Conservation (phyloP, 2,113 vertebrate genomes). For the Parotia lawesii region DNA sequence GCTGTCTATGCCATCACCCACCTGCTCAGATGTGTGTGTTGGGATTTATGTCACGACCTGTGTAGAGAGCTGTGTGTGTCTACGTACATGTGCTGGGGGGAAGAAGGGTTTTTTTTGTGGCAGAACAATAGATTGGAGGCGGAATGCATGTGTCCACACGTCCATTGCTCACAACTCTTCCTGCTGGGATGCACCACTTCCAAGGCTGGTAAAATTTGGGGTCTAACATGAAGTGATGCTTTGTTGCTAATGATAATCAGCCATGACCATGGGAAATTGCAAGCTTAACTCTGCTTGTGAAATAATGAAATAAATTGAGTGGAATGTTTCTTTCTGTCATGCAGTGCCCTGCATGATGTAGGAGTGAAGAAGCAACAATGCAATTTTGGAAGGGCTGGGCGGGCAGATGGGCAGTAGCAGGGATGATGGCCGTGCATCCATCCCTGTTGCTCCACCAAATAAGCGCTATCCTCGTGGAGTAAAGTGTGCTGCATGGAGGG, state of each 20-base stretch:
- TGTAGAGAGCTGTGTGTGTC: neutral
- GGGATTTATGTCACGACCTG: neutral
- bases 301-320: conserved; percentile 16
- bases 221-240: neutral
- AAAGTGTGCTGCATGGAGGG: neutral
- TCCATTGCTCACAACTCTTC: neutral
- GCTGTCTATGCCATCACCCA: neutral
- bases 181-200: neutral
- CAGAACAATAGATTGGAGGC: neutral
- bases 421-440: neutral
- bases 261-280: neutral
- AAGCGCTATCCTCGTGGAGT: fast-evolving
- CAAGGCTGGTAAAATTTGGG: neutral
- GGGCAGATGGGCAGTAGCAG: neutral
- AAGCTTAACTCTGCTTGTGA: neutral
- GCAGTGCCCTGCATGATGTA: neutral
- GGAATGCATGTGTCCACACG: neutral
- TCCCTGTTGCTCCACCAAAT: neutral
- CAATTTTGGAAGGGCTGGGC: neutral
- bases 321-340: neutral
- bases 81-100: neutral
- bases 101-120: neutral
- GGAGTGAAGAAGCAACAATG: neutral
- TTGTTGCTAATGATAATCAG: neutral
- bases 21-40: fast-evolving